Evolutionary conservation across 2,113 vertebrate genomes (phyloP).

Genomic region (Brachirus orientalis): DNA sequence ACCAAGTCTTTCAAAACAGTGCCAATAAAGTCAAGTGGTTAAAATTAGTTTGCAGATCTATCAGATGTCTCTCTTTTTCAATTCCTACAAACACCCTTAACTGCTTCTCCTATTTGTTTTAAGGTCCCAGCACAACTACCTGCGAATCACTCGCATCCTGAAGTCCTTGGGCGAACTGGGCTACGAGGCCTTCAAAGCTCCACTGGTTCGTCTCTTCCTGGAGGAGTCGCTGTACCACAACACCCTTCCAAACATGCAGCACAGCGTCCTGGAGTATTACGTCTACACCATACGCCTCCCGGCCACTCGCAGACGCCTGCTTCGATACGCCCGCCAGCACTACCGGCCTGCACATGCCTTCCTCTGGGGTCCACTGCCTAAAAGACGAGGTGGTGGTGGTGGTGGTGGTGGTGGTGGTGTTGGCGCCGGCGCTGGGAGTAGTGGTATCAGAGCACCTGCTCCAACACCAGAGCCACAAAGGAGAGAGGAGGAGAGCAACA

Average conservation of each 20-base stretch:
- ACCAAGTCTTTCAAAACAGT: too few species aligned
- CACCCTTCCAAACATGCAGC: conserved; percentile 93
- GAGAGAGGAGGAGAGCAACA: conserved; percentile 54
- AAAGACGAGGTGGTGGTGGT: conserved; percentile 71
- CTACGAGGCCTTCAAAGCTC: conserved; percentile 94
- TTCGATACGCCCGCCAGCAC: conserved; percentile 90
- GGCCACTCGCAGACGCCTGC: conserved; percentile 89
- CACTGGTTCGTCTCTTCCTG: conserved; percentile 92
- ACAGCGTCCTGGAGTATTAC: conserved; percentile 96
- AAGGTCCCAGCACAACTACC: conserved; percentile 98
- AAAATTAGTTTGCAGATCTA: background rate
- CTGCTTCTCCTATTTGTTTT: background rate
- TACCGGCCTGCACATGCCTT: conserved; percentile 92
- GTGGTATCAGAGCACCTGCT: conserved; percentile 62
- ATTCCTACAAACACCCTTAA: too few species aligned
- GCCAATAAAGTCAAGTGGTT: too few species aligned
- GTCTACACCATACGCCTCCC: conserved; percentile 93
- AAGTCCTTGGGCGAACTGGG: conserved; percentile 98
- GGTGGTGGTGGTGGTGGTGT: conserved; percentile 76
- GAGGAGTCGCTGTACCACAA: conserved; percentile 91
- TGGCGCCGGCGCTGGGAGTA: conserved; percentile 64
- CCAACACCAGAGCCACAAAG: conserved; percentile 66
- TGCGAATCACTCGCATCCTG: conserved; percentile 96
- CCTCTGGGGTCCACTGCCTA: conserved; percentile 91
- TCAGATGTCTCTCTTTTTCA: background rate